Conservation (phyloP, 2,797 vertebrate species). For the Gymnothorax javanicus region DNA sequence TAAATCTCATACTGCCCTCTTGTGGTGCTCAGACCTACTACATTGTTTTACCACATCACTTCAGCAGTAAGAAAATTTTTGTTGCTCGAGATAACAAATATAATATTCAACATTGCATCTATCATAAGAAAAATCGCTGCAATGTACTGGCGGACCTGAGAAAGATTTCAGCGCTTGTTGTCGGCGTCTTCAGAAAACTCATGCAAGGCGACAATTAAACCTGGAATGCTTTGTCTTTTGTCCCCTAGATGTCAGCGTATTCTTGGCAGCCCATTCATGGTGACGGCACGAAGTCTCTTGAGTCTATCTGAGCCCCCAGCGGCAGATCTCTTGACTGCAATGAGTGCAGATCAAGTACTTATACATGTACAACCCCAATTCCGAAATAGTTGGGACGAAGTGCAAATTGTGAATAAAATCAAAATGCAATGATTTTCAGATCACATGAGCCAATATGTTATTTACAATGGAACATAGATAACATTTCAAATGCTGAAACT, state of each 20-base stretch:
- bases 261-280: constrained; percentile 34
- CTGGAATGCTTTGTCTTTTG: constrained; percentile 14
- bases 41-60: background rate
- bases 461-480: too few species aligned
- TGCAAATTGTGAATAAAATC: too few species aligned
- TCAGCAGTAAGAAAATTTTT: background rate
- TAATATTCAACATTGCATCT: background rate
- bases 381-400: too few species aligned
- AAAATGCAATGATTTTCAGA: too few species aligned
- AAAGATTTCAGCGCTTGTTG: background rate
- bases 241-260: constrained; percentile 69
- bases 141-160: background rate
- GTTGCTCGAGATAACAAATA: background rate
- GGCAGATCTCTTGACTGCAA: constrained; percentile 9
- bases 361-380: background rate
- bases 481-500: too few species aligned
- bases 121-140: background rate
- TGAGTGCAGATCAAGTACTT: constrained; percentile 1
- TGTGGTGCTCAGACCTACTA: background rate
- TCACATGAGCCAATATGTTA: too few species aligned
- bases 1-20: constrained; percentile 21
- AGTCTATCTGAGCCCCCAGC: background rate
- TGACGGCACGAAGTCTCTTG: background rate
- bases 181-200: background rate
- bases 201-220: background rate